Evolutionary conservation across 2,113 vertebrate genomes (phyloP).

Genomic region (Stigmatopora nigra): DNA sequence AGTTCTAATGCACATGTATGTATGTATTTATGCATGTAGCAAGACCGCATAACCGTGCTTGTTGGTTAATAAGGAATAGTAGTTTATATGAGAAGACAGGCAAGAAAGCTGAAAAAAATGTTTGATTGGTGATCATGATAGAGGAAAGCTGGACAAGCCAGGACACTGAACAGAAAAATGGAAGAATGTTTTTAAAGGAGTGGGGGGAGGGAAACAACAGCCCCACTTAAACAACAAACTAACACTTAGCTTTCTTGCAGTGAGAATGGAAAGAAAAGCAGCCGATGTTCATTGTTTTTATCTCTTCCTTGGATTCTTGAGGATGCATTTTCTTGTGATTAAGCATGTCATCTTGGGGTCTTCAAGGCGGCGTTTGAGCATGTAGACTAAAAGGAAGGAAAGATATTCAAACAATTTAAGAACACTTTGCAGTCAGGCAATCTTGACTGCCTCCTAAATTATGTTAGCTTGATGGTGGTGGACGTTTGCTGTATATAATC

Average conservation of each 20-base stretch:
- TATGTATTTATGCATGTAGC: conserved; percentile 15
- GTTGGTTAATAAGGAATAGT: conserved; percentile 55
- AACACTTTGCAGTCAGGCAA: background rate
- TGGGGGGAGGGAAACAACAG: conserved; percentile 26
- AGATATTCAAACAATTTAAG: conserved; percentile 1
- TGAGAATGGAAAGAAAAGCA: conserved; percentile 63
- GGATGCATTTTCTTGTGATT: conserved; percentile 57
- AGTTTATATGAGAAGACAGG: conserved; percentile 43
- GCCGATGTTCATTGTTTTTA: conserved; percentile 53
- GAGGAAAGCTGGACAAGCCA: background rate
- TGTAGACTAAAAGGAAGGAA: conserved; percentile 27
- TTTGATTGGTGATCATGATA: conserved; percentile 4
- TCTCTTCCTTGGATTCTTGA: conserved; percentile 53
- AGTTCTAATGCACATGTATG: conserved; percentile 27
- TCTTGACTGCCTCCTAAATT: background rate
- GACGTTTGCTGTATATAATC: no score
- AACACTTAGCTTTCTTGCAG: conserved; percentile 53
- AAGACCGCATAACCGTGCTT: conserved; percentile 45
- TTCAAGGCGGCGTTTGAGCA: conserved; percentile 49
- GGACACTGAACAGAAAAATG: conserved; percentile 15
- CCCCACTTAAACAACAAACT: conserved; percentile 31
- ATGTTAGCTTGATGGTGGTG: no score
- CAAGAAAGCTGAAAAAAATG: conserved; percentile 12
- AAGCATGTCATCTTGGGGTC: conserved; percentile 46
- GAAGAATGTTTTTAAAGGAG: conserved; percentile 18